Base-by-base conservation (phyloP, 30 jellyfish, hydroid and myxozoan species). In the Turritopsis dohrnii region DNA sequence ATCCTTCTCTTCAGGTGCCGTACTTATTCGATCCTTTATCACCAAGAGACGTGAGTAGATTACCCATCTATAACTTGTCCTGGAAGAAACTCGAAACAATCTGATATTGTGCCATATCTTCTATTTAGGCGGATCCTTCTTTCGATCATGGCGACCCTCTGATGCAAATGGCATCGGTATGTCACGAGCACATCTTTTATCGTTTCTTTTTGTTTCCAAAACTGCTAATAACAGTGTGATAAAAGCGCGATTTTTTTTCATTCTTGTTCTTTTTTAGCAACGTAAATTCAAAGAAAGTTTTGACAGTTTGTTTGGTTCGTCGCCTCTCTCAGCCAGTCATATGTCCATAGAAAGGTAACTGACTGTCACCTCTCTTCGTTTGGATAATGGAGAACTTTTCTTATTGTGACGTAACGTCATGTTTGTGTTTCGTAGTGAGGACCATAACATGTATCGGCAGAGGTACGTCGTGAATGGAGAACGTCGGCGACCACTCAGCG, bases 221-320 rank as follows among this genome's bases (percentile, higher is more conserved):
- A n/a, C n/a, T n/a, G n/a, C n/a, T n/a, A n/a, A n/a, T n/a, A n/a
- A 71, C 20, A 24, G 19, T 24, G 23, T 71, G 28, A 16, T 17
- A 19, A 23, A 19, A 23, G 81, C 54, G 76, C 21, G 24, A 7
- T 74, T 74, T 29, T n/a, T 24, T n/a, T 26, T 74, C 83, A n/a
- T 74, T 0, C 0, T 26, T 29, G 16, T 1, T 29, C 83, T 29
- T 72, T 24, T 29, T 0, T 26, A 74, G 53, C 65, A 74, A n/a
- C 65, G 41, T 21, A 28, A 22, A 74, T 29, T 26, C 3, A 74
- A 24, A 24, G 65, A 74, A 54, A 90, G 97, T 81, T 82, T 52
- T 29, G 97, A 90, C 84, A 90, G 97, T 75, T 31, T 86, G 18
- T 75, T 90, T 83, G 97, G 97, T 16, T 90, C 97, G 30, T 86